These are phyloP conservation scores for Cylindroiulus punctatus DNA, from an alignment of 2,888 invertebrate genomes.

Conservation along the genomic window DNA sequence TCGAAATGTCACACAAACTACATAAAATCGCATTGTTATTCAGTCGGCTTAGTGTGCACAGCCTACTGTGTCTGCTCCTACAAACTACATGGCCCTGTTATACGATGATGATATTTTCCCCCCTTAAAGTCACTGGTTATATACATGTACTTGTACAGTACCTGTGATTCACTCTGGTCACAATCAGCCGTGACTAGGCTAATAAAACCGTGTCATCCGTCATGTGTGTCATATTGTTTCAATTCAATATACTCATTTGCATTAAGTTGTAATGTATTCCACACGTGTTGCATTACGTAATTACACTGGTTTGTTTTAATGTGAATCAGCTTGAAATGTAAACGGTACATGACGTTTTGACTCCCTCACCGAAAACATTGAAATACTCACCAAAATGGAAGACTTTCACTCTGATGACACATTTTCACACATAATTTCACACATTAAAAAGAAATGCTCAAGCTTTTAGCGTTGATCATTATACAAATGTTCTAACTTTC, in stretches of 20 bases:
- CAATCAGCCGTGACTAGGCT: conserved; percentile 11
- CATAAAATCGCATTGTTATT: conserved; percentile 25
- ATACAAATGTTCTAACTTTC: too few species aligned
- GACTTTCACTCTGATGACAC: too few species aligned
- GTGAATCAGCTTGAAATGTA: neutral
- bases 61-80: neutral
- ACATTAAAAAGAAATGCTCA: too few species aligned
- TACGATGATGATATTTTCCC: neutral
- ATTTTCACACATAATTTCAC: too few species aligned
- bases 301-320: neutral
- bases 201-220: neutral
- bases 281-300: neutral
- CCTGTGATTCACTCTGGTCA: conserved; percentile 2
- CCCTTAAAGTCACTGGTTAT: too few species aligned
- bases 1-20: conserved; percentile 38
- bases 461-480: too few species aligned
- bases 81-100: neutral
- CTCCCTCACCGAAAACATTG: too few species aligned
- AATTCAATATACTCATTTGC: neutral
- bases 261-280: neutral
- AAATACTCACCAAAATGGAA: too few species aligned
- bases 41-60: neutral
- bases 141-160: too few species aligned
- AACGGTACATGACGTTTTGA: too few species aligned
- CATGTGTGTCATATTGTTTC: neutral